These are phyloP conservation scores for Poecilia velifera DNA, from an alignment of 2,797 vertebrate species.

Conservation along the genomic window DNA sequence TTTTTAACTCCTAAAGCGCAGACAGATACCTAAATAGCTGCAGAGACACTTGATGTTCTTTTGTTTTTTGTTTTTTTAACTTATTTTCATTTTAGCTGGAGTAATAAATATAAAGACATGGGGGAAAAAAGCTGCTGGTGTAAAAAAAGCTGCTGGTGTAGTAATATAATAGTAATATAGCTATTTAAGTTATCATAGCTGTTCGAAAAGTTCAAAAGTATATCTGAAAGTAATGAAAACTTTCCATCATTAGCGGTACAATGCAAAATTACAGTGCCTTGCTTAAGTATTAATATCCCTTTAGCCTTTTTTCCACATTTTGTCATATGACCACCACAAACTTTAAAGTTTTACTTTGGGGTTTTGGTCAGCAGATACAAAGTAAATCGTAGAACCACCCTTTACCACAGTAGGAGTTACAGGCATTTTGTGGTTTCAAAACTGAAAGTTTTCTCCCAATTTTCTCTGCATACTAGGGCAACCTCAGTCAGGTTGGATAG, in stretches of 20 bases:
- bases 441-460: neutral
- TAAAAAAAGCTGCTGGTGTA: neutral
- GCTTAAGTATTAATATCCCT: neutral
- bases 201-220: neutral
- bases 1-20: neutral
- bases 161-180: no score
- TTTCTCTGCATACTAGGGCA: neutral
- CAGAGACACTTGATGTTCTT: neutral
- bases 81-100: neutral
- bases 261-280: neutral
- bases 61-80: neutral
- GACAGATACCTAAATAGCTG: neutral
- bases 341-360: neutral
- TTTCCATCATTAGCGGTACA: neutral
- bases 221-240: neutral
- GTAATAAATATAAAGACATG: neutral
- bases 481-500: neutral
- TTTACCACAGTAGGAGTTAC: neutral
- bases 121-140: neutral
- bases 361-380: neutral
- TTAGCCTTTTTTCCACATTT: neutral
- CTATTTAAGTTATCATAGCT: neutral
- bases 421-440: neutral
- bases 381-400: neutral
- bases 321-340: neutral